These are phyloP conservation scores for Monopis laevigella DNA, from an alignment of 2,888 invertebrate species.

Conservation along the genomic window DNA sequence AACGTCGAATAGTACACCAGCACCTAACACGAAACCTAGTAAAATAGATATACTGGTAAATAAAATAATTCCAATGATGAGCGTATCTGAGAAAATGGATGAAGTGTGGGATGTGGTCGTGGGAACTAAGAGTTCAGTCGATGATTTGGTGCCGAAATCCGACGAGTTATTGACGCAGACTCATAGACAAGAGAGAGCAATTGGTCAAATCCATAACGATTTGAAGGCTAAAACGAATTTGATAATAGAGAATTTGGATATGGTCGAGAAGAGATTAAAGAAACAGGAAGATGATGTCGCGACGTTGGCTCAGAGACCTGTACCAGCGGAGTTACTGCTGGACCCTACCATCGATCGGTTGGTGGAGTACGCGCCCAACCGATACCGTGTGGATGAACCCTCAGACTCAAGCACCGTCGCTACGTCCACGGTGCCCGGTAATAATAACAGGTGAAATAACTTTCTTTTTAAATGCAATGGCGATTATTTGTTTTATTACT, in stretches of 20 bases:
- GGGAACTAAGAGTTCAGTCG: slow-evolving; percentile 87
- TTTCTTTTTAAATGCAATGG: slow-evolving; percentile 15
- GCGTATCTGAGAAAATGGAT: slow-evolving; percentile 90
- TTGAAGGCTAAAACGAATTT: slow-evolving; percentile 83
- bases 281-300: slow-evolving; percentile 88
- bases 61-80: slow-evolving; percentile 85
- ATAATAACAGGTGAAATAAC: slow-evolving; percentile 52
- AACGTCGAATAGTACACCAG: slow-evolving; percentile 68
- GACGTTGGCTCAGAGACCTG: slow-evolving; percentile 77
- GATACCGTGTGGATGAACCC: slow-evolving; percentile 63
- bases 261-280: slow-evolving; percentile 84
- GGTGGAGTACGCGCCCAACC: slow-evolving; percentile 80
- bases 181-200: slow-evolving; percentile 86
- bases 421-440: slow-evolving; percentile 24
- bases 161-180: slow-evolving; percentile 87
- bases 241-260: slow-evolving; percentile 87
- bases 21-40: slow-evolving; percentile 69
- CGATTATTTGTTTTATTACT: too few relatives aligned
- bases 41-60: slow-evolving; percentile 84
- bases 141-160: slow-evolving; percentile 86
- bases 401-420: slow-evolving; percentile 44
- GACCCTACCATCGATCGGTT: slow-evolving; percentile 80
- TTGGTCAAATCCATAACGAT: slow-evolving; percentile 86
- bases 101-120: slow-evolving; percentile 92
- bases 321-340: slow-evolving; percentile 75